These are phyloP conservation scores for Harpagifer antarcticus DNA, from an alignment of 2,797 vertebrate species.

Conservation along the genomic window DNA sequence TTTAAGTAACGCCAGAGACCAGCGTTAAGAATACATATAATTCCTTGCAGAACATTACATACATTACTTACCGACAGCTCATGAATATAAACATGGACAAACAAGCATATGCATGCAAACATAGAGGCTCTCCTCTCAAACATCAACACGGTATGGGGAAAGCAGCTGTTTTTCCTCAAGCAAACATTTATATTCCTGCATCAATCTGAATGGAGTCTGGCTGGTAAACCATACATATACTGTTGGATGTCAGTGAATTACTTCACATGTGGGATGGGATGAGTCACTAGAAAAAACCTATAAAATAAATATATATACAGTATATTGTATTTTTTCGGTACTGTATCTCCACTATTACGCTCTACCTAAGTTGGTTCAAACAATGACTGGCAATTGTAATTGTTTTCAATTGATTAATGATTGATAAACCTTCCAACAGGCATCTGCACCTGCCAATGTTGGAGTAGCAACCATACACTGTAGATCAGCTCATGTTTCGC, in stretches of 20 bases:
- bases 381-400: no score
- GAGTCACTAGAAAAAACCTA: no score
- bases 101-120: constrained; percentile 17
- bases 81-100: constrained; percentile 46
- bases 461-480: no score
- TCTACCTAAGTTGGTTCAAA: no score
- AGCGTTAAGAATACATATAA: neutral
- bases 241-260: neutral
- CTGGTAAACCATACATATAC: constrained; percentile 1
- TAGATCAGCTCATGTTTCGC: no score
- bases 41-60: constrained; percentile 19
- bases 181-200: constrained; percentile 21
- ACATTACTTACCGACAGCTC: constrained; percentile 40
- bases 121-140: constrained; percentile 3
- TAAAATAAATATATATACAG: no score
- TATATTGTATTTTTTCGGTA: no score
- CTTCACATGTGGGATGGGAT: no score
- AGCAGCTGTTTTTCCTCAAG: constrained; percentile 32
- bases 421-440: no score
- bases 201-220: constrained; percentile 20
- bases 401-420: no score
- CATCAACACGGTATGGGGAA: constrained; percentile 4
- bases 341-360: no score
- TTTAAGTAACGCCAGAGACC: constrained; percentile 16
- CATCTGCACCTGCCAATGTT: no score